phyloP scores from a whole-genome alignment of 2,113 vertebrate species.

The Mellivora capensis region DNA sequence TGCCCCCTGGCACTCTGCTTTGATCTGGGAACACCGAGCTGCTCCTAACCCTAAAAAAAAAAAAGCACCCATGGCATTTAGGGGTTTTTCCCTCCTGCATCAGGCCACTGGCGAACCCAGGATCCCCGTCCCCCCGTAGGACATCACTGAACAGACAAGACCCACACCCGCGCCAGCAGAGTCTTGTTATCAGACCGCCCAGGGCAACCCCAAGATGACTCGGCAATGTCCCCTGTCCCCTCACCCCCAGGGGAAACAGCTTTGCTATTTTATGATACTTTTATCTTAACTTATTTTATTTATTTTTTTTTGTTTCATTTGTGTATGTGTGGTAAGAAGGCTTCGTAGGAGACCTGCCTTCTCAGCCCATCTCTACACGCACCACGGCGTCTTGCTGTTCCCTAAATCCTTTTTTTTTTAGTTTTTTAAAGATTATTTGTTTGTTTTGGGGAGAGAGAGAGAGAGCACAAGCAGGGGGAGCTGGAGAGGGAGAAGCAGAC shows the following conservation, averaged over 20 bases:
- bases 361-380: accelerated
- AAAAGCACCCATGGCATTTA: background rate
- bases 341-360: accelerated
- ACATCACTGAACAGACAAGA: accelerated
- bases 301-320: background rate
- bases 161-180: accelerated
- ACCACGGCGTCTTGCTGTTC: accelerated
- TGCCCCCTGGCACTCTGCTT: background rate
- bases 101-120: accelerated
- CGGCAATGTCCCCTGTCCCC: accelerated
- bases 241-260: accelerated
- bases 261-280: background rate
- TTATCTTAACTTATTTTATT: too few relatives aligned
- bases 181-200: accelerated
- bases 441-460: background rate
- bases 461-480: too few relatives aligned
- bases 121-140: accelerated
- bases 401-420: too few relatives aligned
- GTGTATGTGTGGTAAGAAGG: background rate
- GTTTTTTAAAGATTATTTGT: background rate
- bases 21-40: too few relatives aligned
- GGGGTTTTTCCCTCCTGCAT: background rate
- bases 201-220: accelerated
- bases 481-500: too few relatives aligned
- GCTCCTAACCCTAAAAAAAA: background rate